Percentiles rank a stretch among this genome's conserved stretches.
These are phyloP conservation scores for Galerucella nymphaeae DNA, from an alignment of 2,888 invertebrate species.

Conservation along the genomic window DNA sequence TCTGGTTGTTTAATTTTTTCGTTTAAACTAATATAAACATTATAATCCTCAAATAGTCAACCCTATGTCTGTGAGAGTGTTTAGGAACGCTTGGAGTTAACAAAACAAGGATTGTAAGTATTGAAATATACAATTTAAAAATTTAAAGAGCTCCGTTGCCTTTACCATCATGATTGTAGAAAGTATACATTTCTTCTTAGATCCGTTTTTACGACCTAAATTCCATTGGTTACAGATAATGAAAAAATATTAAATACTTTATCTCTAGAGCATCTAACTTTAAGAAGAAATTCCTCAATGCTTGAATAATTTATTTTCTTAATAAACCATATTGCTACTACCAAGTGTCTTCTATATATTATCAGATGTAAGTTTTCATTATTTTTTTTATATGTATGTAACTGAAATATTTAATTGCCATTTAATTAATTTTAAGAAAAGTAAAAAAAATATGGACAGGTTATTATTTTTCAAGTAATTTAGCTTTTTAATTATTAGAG, in stretches of 20 bases:
- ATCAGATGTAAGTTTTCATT: constrained; percentile 27
- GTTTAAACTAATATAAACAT: constrained; percentile 46
- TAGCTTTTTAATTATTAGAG: neutral
- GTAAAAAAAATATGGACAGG: neutral
- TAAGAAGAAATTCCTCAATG: constrained; percentile 36
- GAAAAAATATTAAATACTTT: constrained; percentile 48
- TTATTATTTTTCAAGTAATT: neutral
- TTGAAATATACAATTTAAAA: constrained; percentile 34
- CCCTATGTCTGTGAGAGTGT: constrained; percentile 55
- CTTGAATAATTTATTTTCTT: constrained; percentile 31
- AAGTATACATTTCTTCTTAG: constrained; percentile 59
- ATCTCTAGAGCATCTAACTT: constrained; percentile 41
- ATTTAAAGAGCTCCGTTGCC: constrained; percentile 43
- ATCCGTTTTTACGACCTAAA: constrained; percentile 64
- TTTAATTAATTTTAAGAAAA: neutral
- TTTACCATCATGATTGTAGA: constrained; percentile 57
- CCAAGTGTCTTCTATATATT: constrained; percentile 38
- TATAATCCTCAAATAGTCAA: constrained; percentile 33
- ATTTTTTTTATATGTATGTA: constrained; percentile 2
- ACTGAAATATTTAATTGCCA: neutral
- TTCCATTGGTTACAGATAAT: constrained; percentile 56
- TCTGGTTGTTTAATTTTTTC: constrained; percentile 45
- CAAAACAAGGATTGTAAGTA: constrained; percentile 62
- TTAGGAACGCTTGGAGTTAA: constrained; percentile 59
- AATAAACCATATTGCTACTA: constrained; percentile 43